These are phyloP conservation scores for Eptesicus fuscus DNA, from an alignment of 2,113 vertebrate genomes.

Conservation along the genomic window DNA sequence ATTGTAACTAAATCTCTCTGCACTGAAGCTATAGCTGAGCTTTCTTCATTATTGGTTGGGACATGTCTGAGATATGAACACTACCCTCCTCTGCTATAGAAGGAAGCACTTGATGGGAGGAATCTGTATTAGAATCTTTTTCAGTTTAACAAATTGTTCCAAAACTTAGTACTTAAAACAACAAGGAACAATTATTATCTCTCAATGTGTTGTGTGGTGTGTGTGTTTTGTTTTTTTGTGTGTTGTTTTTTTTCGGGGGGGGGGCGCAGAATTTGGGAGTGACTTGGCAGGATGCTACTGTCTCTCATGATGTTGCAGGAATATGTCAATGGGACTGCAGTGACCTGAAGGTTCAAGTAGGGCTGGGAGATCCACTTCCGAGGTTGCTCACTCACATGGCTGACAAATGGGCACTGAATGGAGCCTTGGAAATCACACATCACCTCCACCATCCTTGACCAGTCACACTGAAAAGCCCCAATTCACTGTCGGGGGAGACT, in stretches of 20 bases:
- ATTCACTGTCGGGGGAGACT: neutral
- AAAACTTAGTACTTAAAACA: neutral
- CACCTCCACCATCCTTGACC: neutral
- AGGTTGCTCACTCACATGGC: neutral
- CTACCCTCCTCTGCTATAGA: neutral
- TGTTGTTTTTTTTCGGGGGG: no score
- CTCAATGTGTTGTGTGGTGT: neutral
- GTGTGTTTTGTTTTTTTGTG: neutral
- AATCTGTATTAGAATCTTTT: neutral
- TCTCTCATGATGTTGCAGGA: neutral
- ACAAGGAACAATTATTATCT: neutral
- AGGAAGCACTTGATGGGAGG: neutral
- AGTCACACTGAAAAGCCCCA: neutral
- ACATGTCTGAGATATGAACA: neutral
- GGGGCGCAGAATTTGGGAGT: neutral
- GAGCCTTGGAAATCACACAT: neutral
- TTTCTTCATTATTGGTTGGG: neutral
- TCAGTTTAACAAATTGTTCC: neutral
- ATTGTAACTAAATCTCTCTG: neutral
- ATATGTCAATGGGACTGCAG: neutral
- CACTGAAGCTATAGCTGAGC: neutral
- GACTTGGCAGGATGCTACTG: neutral
- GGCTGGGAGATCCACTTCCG: neutral
- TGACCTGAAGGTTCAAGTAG: neutral
- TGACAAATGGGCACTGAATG: neutral